phyloP scores from a whole-genome alignment of 2,113 vertebrate genomes.

The Cyanoliseus patagonus region DNA sequence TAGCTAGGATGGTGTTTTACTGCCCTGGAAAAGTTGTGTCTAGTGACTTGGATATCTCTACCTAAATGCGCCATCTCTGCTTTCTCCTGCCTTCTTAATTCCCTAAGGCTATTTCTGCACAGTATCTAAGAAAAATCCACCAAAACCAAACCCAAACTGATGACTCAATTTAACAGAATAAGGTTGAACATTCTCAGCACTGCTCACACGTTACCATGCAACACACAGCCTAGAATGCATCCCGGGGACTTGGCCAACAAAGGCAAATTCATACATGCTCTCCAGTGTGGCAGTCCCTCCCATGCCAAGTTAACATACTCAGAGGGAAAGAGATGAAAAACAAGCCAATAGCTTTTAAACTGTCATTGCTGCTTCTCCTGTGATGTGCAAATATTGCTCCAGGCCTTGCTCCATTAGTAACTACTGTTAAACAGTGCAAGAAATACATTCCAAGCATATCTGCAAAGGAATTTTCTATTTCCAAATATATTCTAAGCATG shows the following conservation, averaged over 20 bases:
- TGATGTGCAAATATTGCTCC: not conserved
- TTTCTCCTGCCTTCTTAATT: not conserved
- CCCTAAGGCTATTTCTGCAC: not conserved
- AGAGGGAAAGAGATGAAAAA: not conserved
- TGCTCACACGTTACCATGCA: not conserved
- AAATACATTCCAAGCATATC: not conserved
- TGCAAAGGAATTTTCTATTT: not conserved
- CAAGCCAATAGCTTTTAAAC: not conserved
- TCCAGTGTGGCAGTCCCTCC: not conserved
- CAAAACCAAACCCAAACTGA: not conserved
- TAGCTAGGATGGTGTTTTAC: not conserved
- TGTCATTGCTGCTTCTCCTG: not conserved
- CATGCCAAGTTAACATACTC: not conserved
- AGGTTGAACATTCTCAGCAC: not conserved
- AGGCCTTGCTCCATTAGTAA: not conserved
- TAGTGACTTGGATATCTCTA: not conserved
- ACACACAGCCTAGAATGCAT: not conserved
- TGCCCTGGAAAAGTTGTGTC: not conserved
- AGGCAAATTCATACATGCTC: not conserved
- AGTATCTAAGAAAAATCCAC: not conserved
- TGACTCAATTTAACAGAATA: not conserved
- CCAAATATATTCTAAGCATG: not conserved
- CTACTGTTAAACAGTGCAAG: not conserved
- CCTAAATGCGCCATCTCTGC: not conserved
- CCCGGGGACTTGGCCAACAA: not conserved